phyloP scores from a whole-genome alignment of 2,888 invertebrate species.

The Athripsodes cinereus region DNA sequence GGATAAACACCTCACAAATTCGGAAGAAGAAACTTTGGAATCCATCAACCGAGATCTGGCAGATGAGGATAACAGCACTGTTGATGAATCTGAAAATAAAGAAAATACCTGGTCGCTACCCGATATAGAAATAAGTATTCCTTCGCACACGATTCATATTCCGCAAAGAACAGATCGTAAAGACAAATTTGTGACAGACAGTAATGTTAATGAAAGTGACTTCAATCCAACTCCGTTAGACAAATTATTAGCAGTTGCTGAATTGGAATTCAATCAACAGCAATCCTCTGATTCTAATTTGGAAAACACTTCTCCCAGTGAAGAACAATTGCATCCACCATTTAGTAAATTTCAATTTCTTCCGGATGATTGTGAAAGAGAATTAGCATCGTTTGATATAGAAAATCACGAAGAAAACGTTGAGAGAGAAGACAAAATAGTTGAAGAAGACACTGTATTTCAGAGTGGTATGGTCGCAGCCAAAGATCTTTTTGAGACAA shows the following conservation, averaged over 20 bases:
- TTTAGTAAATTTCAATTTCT: constrained; percentile 32
- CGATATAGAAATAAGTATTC: constrained; percentile 56
- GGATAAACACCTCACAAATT: not conserved
- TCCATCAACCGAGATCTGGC: constrained; percentile 23
- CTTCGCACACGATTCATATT: constrained; percentile 56
- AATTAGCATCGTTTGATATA: constrained; percentile 44
- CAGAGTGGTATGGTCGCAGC: constrained; percentile 39
- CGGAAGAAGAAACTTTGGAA: constrained; percentile 1
- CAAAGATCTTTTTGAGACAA: constrained; percentile 46
- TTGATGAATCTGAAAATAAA: constrained; percentile 8
- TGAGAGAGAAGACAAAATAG: constrained; percentile 28
- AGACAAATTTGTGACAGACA: constrained; percentile 29
- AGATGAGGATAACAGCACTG: constrained; percentile 9
- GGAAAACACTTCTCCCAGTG: constrained; percentile 19
- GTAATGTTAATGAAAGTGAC: constrained; percentile 30
- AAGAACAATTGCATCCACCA: constrained; percentile 28
- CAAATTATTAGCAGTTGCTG: constrained; percentile 58
- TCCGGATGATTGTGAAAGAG: constrained; percentile 39
- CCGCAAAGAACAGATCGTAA: constrained; percentile 36
- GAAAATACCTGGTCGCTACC: constrained; percentile 39
- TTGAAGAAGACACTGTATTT: constrained; percentile 34
- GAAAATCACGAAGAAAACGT: constrained; percentile 35
- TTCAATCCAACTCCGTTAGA: constrained; percentile 52
- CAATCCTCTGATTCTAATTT: constrained; percentile 32
- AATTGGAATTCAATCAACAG: constrained; percentile 58